Conservation (phyloP, 2,888 invertebrate species). For the Muschampia plurimacula region DNA sequence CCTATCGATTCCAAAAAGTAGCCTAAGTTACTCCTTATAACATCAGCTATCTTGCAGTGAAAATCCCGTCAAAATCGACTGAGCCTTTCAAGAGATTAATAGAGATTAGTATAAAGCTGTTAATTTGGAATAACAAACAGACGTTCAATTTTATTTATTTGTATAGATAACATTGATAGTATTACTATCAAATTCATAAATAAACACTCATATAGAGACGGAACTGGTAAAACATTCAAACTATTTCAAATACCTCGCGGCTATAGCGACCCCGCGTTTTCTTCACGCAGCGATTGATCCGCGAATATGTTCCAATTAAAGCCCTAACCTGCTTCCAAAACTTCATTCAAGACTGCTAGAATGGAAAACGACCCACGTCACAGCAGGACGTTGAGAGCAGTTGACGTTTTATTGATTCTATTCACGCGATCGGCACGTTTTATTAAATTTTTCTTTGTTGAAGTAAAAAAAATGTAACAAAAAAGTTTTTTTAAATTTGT, state of each 20-base stretch:
- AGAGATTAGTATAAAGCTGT: too few relatives aligned
- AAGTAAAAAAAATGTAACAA: too few relatives aligned
- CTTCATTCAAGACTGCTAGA: background rate
- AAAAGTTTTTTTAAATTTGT: background rate
- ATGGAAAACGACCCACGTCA: slow-evolving; percentile 14
- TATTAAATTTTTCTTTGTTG: background rate
- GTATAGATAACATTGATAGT: too few relatives aligned
- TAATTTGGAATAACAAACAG: too few relatives aligned
- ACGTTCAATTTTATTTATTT: too few relatives aligned
- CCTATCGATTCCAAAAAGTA: too few relatives aligned
- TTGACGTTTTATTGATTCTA: slow-evolving; percentile 15
- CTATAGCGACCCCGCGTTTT: slow-evolving; percentile 50
- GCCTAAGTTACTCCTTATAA: too few relatives aligned
- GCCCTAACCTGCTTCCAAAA: slow-evolving; percentile 41
- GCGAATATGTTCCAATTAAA: slow-evolving; percentile 83
- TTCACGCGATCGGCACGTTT: slow-evolving; percentile 21
- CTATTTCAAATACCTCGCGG: slow-evolving; percentile 64
- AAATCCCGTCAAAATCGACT: too few relatives aligned
- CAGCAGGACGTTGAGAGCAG: slow-evolving; percentile 31
- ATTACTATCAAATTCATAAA: too few relatives aligned
- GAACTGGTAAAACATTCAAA: background rate
- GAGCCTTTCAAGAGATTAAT: too few relatives aligned
- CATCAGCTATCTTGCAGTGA: too few relatives aligned
- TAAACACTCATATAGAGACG: too few relatives aligned
- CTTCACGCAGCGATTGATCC: slow-evolving; percentile 57